Evolutionary conservation across 2,888 invertebrate genomes (phyloP), one percentile per base, ranked within the genome.

Genomic region (Agapetus fuscipes): DNA sequence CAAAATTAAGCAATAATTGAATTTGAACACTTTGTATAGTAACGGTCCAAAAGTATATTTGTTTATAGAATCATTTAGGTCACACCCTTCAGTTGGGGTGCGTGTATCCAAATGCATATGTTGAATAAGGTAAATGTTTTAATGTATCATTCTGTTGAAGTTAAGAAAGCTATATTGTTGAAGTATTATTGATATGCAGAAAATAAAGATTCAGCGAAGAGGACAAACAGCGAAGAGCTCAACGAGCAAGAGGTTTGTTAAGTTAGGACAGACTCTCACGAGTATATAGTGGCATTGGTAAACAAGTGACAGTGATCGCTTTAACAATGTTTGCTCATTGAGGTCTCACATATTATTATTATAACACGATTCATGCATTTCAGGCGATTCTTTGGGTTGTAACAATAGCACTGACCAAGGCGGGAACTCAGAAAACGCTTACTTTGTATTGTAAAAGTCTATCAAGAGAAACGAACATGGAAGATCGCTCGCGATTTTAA

Each of bases 161-260:
- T n/a, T n/a, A n/a, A n/a, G n/a, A n/a, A n/a, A n/a, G n/a, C n/a
- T n/a, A n/a, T 20, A 34, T 26, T 26, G 26, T 34, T 13, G 17
- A 24, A 26, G 34, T 34, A 34, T 34, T 34, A 34, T 34, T 34
- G 20, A 26, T 34, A 34, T 34, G 34, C 34, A 34, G 25, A 26
- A 34, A 14, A 34, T 24, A 14, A 20, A 34, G 20, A 34, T 26
- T 34, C 14, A 34, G 34, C 25, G 26, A 34, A 24, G 34, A 27
- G 27, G n/a, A 27, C 27, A 27, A 27, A 27, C 27, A 27, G 27
- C 12, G n/a, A 27, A 27, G 27, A 27, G 27, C 27, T 27, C 27
- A 27, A 27, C 27, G 12, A 27, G 27, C 27, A 27, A 27, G 27
- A 27, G 3, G 3, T n/a, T 27, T 3, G 27, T 20, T 20, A 20